A percentile compares a stretch with the other conserved stretches of the same genome.
Evolutionary conservation across 2,888 invertebrate genomes (phyloP).

Genomic region (Drosophila testacea): DNA sequence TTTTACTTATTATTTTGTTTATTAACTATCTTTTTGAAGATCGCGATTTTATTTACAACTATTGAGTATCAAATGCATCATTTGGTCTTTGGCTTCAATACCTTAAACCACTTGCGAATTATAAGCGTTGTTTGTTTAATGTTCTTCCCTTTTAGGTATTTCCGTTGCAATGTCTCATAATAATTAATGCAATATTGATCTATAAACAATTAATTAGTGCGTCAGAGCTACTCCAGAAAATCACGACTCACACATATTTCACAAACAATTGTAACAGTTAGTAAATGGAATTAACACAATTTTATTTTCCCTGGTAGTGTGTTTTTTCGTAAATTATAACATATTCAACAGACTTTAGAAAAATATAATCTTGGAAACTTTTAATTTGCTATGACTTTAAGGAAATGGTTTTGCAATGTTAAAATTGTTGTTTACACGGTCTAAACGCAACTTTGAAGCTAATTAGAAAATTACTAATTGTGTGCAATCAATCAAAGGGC

Average conservation of each 20-base stretch:
- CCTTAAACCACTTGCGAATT: slow-evolving; percentile 8
- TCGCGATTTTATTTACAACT: not conserved
- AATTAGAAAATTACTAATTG: slow-evolving; percentile 6
- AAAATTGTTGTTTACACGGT: not conserved
- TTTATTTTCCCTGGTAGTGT: not conserved
- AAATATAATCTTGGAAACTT: not conserved
- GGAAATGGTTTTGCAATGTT: not conserved
- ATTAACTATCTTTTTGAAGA: not conserved
- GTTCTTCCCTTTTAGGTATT: not conserved
- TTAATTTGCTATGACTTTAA: not conserved
- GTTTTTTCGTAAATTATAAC: not conserved
- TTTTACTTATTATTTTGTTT: not conserved
- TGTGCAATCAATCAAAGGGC: slow-evolving; percentile 7
- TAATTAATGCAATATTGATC: slow-evolving; percentile 5
- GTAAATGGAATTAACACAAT: slow-evolving; percentile 24
- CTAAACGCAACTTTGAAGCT: not conserved
- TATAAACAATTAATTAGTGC: slow-evolving; percentile 11
- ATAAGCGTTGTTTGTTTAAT: not conserved
- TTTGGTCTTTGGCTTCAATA: not conserved
- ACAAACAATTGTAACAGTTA: slow-evolving; percentile 10
- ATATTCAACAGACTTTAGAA: not conserved
- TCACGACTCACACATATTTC: not conserved
- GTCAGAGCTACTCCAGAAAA: not conserved
- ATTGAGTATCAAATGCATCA: not conserved
- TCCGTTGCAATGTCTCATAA: not conserved